A percentile compares a stretch with the other conserved stretches of the same genome.
Evolutionary conservation across 2,888 invertebrate genomes (phyloP).

Genomic region (Schizotus pectinicornis): DNA sequence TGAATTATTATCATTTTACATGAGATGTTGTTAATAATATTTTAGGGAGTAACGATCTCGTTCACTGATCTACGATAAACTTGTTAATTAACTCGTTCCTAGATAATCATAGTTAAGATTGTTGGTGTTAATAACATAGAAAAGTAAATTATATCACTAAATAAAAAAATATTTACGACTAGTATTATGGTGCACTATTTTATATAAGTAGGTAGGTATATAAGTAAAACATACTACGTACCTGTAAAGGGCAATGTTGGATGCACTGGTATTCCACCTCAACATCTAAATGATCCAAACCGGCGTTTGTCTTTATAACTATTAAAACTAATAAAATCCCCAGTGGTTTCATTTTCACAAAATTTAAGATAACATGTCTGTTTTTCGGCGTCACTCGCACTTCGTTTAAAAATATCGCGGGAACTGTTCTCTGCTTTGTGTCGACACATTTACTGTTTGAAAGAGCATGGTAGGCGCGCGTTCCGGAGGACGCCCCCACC

Average conservation of each 20-base stretch:
- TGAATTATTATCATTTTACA: background rate
- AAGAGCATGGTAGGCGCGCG: conserved; percentile 22
- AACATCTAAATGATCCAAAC: conserved; percentile 33
- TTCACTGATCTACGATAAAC: too few species aligned
- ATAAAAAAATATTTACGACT: background rate
- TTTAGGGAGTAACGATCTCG: too few species aligned
- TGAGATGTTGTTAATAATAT: too few species aligned
- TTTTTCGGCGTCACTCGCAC: background rate
- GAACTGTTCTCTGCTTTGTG: conserved; percentile 2
- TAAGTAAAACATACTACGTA: conserved; percentile 29
- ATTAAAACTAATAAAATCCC: conserved; percentile 20
- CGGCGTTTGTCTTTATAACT: conserved; percentile 16
- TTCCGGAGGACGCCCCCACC: conserved; percentile 42
- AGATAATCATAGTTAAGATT: too few species aligned
- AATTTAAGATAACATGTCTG: conserved; percentile 22
- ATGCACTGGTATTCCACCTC: conserved; percentile 50
- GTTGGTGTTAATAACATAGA: too few species aligned
- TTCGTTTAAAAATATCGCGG: conserved; percentile 19
- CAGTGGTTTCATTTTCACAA: conserved; percentile 16
- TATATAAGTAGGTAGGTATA: background rate
- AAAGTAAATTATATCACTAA: too few species aligned
- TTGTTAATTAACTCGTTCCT: too few species aligned
- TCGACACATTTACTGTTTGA: conserved; percentile 20
- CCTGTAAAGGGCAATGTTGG: conserved; percentile 52
- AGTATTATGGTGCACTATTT: too few species aligned